Conservation (phyloP, 2,797 vertebrate species). For the Gymnodraco acuticeps region DNA sequence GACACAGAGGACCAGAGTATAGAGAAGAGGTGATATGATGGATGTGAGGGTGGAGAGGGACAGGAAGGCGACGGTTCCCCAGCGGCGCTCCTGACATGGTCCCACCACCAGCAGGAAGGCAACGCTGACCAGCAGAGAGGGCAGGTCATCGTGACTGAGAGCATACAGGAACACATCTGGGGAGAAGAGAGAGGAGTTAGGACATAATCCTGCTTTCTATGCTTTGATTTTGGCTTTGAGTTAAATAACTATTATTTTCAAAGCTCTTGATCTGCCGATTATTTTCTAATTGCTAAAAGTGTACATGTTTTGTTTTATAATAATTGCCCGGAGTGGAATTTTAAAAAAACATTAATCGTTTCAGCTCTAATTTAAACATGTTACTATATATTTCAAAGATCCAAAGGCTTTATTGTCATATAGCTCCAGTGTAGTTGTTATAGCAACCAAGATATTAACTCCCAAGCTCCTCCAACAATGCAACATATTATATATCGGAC, state of each 20-base stretch:
- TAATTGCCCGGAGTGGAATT: too few relatives aligned
- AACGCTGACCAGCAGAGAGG: conserved; percentile 85
- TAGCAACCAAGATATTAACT: too few relatives aligned
- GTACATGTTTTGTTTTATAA: too few relatives aligned
- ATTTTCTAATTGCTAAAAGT: too few relatives aligned
- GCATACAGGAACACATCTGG: conserved; percentile 88
- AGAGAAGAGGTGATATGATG: conserved; percentile 81
- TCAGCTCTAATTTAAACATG: not conserved
- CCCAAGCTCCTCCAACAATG: too few relatives aligned
- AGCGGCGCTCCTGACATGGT: conserved; percentile 85
- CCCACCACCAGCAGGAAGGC: conserved; percentile 83
- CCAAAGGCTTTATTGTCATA: too few relatives aligned
- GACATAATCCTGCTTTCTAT: not conserved
- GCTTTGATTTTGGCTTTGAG: not conserved
- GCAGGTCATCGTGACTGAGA: conserved; percentile 85
- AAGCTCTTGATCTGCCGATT: too few relatives aligned
- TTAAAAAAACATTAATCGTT: too few relatives aligned
- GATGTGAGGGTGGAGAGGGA: conserved; percentile 81
- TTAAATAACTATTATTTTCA: too few relatives aligned
- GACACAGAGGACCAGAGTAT: conserved; percentile 85
- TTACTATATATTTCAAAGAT: too few relatives aligned
- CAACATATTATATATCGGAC: too few relatives aligned
- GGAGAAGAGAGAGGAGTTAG: not conserved
- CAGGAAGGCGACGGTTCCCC: conserved; percentile 88
- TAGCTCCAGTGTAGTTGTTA: too few relatives aligned